Conservation (phyloP, 1,140 invertebrate species). For the Zophobas morio region DNA sequence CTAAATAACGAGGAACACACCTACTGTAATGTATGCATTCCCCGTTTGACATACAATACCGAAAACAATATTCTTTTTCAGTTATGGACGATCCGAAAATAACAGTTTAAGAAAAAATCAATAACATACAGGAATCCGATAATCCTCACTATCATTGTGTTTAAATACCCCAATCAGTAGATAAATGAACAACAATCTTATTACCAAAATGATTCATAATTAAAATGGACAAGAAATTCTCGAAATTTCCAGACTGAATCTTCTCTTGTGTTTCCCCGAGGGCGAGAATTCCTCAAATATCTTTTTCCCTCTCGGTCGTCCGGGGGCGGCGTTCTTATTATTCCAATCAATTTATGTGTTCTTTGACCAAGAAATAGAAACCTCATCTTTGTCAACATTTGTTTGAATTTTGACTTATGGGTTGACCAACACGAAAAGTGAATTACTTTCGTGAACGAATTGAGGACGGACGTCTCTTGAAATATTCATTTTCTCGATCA, state of each 20-base stretch:
- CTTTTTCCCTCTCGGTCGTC: neutral
- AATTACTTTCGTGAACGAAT: constrained; percentile 1
- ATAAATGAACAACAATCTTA: constrained; percentile 5
- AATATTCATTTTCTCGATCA: constrained; percentile 6
- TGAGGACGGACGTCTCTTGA: neutral
- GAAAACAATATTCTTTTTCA: too few species aligned
- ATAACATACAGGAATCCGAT: neutral
- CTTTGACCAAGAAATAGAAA: neutral
- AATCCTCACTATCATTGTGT: constrained; percentile 1
- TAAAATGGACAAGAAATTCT: neutral
- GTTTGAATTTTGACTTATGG: too few species aligned
- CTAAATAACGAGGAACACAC: too few species aligned
- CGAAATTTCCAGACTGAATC: neutral
- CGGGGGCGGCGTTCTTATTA: constrained; percentile 2
- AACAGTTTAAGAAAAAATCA: neutral
- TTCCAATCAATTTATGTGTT: neutral
- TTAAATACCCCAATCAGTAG: neutral
- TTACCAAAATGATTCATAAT: constrained; percentile 8
- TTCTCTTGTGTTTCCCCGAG: too few species aligned
- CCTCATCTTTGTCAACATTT: too few species aligned
- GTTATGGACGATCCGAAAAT: too few species aligned
- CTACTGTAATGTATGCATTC: too few species aligned
- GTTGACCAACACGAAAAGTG: too few species aligned
- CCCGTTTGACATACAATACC: too few species aligned
- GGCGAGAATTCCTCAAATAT: too few species aligned